phyloP scores from a whole-genome alignment of 2,113 vertebrate species.

The Erpornis zantholeuca region DNA sequence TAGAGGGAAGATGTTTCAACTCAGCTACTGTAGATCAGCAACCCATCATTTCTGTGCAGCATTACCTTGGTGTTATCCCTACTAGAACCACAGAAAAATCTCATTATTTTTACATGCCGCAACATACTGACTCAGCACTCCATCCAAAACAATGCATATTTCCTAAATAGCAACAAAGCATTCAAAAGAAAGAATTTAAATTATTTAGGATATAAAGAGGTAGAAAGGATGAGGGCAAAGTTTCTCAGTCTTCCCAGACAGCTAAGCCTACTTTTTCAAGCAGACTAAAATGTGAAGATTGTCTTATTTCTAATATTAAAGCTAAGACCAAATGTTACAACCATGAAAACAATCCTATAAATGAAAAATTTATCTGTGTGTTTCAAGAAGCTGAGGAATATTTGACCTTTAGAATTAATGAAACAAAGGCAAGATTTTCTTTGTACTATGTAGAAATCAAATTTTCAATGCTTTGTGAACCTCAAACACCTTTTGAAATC shows the following conservation, averaged over 20 bases:
- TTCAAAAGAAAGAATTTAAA: neutral
- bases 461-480: neutral
- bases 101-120: neutral
- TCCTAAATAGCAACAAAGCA: neutral
- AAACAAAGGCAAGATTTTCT: neutral
- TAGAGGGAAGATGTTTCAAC: neutral
- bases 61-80: neutral
- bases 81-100: neutral
- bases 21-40: neutral
- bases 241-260: neutral
- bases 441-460: neutral
- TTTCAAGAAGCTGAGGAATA: neutral
- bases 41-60: neutral
- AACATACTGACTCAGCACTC: neutral
- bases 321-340: neutral
- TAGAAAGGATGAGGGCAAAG: neutral
- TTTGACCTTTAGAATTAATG: neutral
- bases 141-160: neutral
- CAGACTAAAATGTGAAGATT: neutral
- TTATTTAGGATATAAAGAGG: neutral
- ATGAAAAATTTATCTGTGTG: neutral
- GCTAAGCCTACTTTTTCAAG: neutral
- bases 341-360: neutral
- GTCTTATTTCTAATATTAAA: neutral
- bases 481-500: neutral